Percentiles rank a stretch among this genome's conserved stretches.
phyloP scores from a whole-genome alignment of 2,888 invertebrate genomes.

The Habrosyne pyritoides region DNA sequence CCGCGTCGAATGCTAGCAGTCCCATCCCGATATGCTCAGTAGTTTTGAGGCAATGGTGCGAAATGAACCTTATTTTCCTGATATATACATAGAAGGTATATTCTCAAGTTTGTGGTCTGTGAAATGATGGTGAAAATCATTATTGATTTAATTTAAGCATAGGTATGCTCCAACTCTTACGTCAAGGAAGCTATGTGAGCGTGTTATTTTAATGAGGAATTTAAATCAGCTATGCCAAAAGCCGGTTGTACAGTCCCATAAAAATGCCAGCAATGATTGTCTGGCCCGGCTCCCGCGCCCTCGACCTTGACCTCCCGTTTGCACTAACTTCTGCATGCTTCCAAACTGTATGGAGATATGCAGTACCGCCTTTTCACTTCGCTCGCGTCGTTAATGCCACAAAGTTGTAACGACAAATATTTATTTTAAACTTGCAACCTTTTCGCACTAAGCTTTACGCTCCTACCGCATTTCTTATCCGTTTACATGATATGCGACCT shows the following conservation, averaged over 20 bases:
- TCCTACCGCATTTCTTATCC: not conserved
- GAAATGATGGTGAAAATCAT: too few species aligned
- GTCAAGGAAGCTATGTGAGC: too few species aligned
- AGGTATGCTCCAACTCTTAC: too few species aligned
- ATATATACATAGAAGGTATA: too few species aligned
- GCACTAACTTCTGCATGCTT: not conserved
- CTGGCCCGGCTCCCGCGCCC: slow-evolving; percentile 19
- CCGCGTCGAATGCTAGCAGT: too few species aligned
- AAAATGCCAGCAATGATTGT: slow-evolving; percentile 6
- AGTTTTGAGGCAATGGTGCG: too few species aligned
- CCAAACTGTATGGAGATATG: not conserved
- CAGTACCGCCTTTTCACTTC: not conserved
- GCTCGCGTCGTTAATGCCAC: not conserved
- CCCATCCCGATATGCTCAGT: too few species aligned
- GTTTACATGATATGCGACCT: slow-evolving; percentile 5
- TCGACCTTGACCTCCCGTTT: slow-evolving; percentile 33
- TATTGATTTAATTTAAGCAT: too few species aligned
- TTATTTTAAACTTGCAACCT: not conserved
- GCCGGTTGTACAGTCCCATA: not conserved
- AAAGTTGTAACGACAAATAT: not conserved
- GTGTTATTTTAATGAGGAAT: too few species aligned
- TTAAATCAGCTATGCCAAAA: too few species aligned
- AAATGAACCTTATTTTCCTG: too few species aligned
- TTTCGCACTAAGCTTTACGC: not conserved
- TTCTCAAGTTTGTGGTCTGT: too few species aligned